Percentiles rank a stretch among this genome's conserved stretches.
phyloP scores from a whole-genome alignment of 1,140 invertebrate species.

The Brachionus angularis region DNA sequence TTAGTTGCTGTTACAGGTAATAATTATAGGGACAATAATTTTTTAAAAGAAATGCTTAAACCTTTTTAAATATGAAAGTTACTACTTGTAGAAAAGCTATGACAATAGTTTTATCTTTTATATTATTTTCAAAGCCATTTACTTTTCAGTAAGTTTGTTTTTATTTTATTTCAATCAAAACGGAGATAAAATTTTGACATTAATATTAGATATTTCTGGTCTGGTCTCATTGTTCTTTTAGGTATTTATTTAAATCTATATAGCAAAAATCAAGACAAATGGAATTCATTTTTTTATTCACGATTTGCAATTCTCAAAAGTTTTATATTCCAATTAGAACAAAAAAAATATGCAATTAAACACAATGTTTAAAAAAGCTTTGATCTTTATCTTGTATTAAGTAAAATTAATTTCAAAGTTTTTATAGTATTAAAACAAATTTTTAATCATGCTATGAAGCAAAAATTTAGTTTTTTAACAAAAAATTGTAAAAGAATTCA shows the following conservation, averaged over 20 bases:
- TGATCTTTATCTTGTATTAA: no score
- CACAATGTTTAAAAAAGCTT: no score
- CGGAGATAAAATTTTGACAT: constrained; percentile 31
- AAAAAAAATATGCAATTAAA: neutral
- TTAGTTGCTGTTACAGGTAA: constrained; percentile 74
- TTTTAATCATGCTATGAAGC: no score
- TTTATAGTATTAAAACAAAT: no score
- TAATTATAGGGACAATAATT: neutral
- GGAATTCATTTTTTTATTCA: constrained; percentile 48
- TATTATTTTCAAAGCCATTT: constrained; percentile 90
- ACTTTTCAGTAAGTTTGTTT: constrained; percentile 73
- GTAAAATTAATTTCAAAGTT: no score
- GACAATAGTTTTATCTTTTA: constrained; percentile 83
- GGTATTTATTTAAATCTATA: constrained; percentile 87
- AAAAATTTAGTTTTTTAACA: no score
- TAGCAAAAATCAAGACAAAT: constrained; percentile 64
- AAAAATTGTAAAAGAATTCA: no score
- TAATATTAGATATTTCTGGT: constrained; percentile 77
- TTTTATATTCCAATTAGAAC: neutral
- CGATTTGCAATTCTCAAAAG: neutral
- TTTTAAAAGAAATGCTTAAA: neutral
- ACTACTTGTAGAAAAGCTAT: constrained; percentile 74
- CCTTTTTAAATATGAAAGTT: no score
- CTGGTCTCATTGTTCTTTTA: constrained; percentile 74
- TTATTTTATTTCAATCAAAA: neutral